These are phyloP conservation scores for Sphaerodactylus townsendi DNA, from an alignment of 2,113 vertebrate species.

Conservation along the genomic window DNA sequence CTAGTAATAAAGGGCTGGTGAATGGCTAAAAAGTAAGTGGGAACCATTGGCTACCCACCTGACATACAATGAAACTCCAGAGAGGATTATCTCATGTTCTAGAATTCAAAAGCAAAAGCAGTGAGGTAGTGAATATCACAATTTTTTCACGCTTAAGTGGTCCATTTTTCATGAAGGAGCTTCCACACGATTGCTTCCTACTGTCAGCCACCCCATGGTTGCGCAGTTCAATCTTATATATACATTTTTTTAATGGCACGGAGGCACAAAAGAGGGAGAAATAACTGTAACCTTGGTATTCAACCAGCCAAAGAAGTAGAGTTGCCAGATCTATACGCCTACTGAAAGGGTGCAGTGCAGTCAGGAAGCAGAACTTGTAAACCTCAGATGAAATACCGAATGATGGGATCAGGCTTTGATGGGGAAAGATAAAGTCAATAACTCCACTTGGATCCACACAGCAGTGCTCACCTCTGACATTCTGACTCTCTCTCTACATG, in stretches of 20 bases:
- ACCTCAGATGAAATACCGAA: slow-evolving; percentile 16
- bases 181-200: not conserved
- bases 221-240: not conserved
- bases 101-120: not conserved
- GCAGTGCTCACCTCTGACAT: slow-evolving; percentile 24
- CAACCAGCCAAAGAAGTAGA: slow-evolving; percentile 3
- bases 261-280: not conserved
- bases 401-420: slow-evolving; percentile 27
- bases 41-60: no score
- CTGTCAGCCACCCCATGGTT: not conserved
- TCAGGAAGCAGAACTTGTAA: slow-evolving; percentile 18
- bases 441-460: slow-evolving; percentile 22
- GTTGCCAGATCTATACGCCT: slow-evolving; percentile 19
- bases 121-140: not conserved
- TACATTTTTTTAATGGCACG: not conserved
- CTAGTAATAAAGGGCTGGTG: no score
- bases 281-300: not conserved
- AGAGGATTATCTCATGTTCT: not conserved
- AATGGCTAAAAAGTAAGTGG: no score
- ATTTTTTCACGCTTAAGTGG: not conserved
- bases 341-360: slow-evolving; percentile 19
- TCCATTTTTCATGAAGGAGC: not conserved
- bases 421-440: slow-evolving; percentile 34
- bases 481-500: not conserved
- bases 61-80: not conserved